phyloP scores from a whole-genome alignment of 1,140 invertebrate genomes.

The Brevipalpus yothersi region DNA sequence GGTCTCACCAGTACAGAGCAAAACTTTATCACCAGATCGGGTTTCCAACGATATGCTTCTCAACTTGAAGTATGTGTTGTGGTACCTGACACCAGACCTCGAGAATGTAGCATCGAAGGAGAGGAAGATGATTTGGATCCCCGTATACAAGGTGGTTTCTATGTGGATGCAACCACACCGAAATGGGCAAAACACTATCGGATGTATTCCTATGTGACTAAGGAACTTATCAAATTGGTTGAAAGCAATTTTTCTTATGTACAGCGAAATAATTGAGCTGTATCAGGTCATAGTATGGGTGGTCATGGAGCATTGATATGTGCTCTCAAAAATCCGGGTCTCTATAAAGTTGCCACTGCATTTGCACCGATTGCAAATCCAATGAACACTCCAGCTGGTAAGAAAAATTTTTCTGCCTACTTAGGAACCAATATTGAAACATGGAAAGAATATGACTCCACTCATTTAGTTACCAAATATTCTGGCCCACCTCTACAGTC shows the following conservation, averaged over 20 bases:
- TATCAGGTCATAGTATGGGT: conserved; percentile 48
- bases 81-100: conserved; percentile 81
- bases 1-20: conserved; percentile 83
- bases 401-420: conserved; percentile 64
- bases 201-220: conserved; percentile 87
- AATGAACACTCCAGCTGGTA: conserved; percentile 54
- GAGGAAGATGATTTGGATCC: conserved; percentile 58
- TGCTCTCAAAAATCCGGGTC: conserved; percentile 66
- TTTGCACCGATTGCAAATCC: conserved; percentile 91
- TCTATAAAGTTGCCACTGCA: conserved; percentile 73
- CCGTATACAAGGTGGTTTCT: conserved; percentile 83
- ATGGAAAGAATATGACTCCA: conserved; percentile 75
- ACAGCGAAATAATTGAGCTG: neutral
- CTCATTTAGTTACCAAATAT: conserved; percentile 52
- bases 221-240: conserved; percentile 26
- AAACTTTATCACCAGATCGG: conserved; percentile 87
- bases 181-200: conserved; percentile 82
- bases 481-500: conserved; percentile 60
- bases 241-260: conserved; percentile 10
- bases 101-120: conserved; percentile 56
- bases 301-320: conserved; percentile 69
- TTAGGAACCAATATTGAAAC: conserved; percentile 36
- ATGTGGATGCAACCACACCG: conserved; percentile 66
- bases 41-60: conserved; percentile 62
- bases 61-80: conserved; percentile 60